Evolutionary conservation across 2,113 vertebrate species (phyloP), one percentile per base, ranked within the genome.

Genomic region (Saimiri boliviensis): DNA sequence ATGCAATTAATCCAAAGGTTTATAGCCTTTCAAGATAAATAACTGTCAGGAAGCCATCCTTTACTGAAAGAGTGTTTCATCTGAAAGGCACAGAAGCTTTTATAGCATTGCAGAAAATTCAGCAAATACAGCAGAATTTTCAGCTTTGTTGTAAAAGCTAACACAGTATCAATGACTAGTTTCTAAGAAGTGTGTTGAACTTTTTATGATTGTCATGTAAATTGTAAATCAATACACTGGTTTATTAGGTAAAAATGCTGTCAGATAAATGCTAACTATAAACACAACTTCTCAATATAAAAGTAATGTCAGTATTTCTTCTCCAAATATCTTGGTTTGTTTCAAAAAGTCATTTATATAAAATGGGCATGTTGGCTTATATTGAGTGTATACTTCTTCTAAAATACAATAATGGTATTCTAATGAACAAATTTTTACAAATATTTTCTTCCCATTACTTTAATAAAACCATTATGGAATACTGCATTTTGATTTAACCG

Each of bases 1-100:
- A 79, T 27, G 74, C 96, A 97, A 97, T 97, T 95, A 98, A 98
- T 96, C 45, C 97, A 97, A 96, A 85, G 37, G 47, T 87, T 92
- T 94, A 87, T 63, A 58, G 74, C 71, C 93, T 94, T 56, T 76
- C 94, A 97, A 97, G 83, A 97, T 90, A 97, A 98, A 56, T 95
- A 97, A 77, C 76, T 96, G 88, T 81, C 96, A 97, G 94, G 32
- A 97, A 97, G 45, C 3, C 58, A 95, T 73, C 45, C 47, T 93
- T 42, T 94, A 47, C 88, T 93, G 93, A 97, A 71, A 77, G 8
- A 58, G 49, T 60, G 42, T 0, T 0, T 89, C 66, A 25, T 63
- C 54, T 74, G 11, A 82, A 89, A 96, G 47, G 27, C 58, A 52
- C 13, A 89, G 17, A 76, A 74, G 27, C 12, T 63, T 63, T 63